phyloP scores from a whole-genome alignment of 2,113 vertebrate genomes.

The Tachysurus fulvidraco region DNA sequence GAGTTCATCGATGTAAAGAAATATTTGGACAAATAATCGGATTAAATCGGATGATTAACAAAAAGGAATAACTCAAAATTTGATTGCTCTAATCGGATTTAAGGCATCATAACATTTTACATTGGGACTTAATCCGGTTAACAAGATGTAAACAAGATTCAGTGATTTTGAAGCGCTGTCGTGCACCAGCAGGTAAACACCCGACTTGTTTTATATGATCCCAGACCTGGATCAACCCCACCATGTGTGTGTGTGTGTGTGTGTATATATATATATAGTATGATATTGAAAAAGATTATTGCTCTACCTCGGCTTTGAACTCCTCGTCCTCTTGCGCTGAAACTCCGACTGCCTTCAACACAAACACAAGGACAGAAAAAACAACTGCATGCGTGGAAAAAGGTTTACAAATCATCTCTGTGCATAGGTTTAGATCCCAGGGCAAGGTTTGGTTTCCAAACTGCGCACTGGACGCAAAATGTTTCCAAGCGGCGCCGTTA shows the following conservation, averaged over 20 bases:
- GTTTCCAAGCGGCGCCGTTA: background rate
- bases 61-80: background rate
- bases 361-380: conserved; percentile 29
- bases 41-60: too few relatives aligned
- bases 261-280: background rate
- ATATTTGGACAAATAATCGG: background rate
- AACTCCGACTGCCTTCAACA: conserved; percentile 35
- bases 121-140: background rate
- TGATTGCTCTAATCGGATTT: background rate
- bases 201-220: too few relatives aligned
- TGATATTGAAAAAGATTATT: background rate
- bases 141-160: background rate
- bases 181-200: background rate
- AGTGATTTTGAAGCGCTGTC: background rate
- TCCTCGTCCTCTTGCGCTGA: conserved; percentile 63
- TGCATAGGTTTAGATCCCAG: conserved; percentile 15
- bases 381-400: conserved; percentile 30
- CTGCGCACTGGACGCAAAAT: background rate
- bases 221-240: background rate
- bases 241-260: too few relatives aligned
- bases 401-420: background rate
- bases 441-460: background rate
- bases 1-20: background rate
- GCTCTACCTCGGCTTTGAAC: conserved; percentile 69
- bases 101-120: background rate